Evolutionary conservation across 1,140 invertebrate species (phyloP).

Genomic region (Solenopsis invicta): DNA sequence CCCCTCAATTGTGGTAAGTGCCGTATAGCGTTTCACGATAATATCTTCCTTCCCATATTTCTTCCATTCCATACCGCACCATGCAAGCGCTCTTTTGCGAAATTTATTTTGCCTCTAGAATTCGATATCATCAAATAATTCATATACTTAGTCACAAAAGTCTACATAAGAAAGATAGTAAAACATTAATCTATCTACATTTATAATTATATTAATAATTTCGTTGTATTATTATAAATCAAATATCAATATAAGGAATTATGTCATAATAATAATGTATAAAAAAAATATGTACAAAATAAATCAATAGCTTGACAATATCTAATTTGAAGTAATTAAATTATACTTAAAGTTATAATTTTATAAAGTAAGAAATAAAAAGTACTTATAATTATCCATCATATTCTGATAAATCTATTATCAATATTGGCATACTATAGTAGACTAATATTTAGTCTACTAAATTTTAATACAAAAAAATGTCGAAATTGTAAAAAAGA

Average conservation of each 20-base stretch:
- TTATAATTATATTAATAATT: not conserved
- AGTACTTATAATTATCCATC: not conserved
- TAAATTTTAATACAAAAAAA: not conserved
- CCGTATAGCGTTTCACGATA: slow-evolving; percentile 51
- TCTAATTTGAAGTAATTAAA: slow-evolving; percentile 2
- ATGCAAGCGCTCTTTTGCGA: slow-evolving; percentile 38
- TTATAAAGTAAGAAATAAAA: not conserved
- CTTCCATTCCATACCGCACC: slow-evolving; percentile 28
- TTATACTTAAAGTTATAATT: not conserved
- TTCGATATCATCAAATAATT: slow-evolving; percentile 42
- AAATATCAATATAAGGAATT: not conserved
- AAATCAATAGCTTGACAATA: not conserved
- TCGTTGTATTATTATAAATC: not conserved
- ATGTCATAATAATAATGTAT: not conserved
- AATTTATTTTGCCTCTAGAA: slow-evolving; percentile 50
- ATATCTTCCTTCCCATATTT: slow-evolving; percentile 54
- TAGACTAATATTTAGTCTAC: not conserved
- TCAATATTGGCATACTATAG: not conserved
- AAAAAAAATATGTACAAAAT: not conserved
- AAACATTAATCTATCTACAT: slow-evolving; percentile 27
- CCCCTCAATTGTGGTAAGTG: slow-evolving; percentile 48
- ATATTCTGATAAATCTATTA: not conserved
- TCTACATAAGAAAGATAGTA: not conserved
- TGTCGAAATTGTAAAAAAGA: not conserved
- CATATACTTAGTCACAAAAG: slow-evolving; percentile 7